A percentile compares a stretch with the other conserved stretches of the same genome.
Conservation (phyloP, 2,113 vertebrate genomes). For the Trachemys scripta region DNA sequence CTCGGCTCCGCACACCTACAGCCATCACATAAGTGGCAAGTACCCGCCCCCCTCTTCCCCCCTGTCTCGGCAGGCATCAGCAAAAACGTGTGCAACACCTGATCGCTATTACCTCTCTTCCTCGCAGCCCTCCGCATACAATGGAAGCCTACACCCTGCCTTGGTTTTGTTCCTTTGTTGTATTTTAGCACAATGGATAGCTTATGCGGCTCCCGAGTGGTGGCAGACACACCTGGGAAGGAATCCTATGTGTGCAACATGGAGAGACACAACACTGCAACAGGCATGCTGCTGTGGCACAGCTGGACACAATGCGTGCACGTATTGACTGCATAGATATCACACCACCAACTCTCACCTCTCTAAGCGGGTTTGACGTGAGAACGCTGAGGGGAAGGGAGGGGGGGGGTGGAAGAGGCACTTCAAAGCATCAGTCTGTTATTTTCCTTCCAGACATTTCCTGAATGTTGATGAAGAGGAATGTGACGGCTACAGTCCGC, state of each 20-base stretch:
- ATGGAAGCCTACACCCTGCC: too few relatives aligned
- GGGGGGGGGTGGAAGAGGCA: background rate
- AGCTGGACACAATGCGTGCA: background rate
- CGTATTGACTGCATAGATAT: background rate
- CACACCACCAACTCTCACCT: background rate
- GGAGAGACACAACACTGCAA: background rate
- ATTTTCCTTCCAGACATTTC: background rate
- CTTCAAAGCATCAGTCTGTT: background rate
- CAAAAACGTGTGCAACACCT: background rate
- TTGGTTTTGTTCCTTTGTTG: background rate
- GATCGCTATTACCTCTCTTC: background rate
- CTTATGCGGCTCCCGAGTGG: background rate
- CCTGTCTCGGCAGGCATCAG: background rate
- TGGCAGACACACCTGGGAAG: background rate
- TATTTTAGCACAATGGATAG: background rate
- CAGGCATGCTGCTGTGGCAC: background rate
- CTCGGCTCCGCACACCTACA: background rate
- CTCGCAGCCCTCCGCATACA: background rate
- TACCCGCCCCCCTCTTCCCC: rapidly evolving
- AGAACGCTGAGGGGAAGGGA: too few relatives aligned
- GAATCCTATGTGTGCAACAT: background rate
- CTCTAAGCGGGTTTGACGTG: too few relatives aligned
- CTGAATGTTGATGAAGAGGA: background rate
- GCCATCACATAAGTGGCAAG: background rate
- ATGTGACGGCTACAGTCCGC: background rate